Conservation (phyloP, 2,888 invertebrate genomes). For the Beris morrisii region DNA sequence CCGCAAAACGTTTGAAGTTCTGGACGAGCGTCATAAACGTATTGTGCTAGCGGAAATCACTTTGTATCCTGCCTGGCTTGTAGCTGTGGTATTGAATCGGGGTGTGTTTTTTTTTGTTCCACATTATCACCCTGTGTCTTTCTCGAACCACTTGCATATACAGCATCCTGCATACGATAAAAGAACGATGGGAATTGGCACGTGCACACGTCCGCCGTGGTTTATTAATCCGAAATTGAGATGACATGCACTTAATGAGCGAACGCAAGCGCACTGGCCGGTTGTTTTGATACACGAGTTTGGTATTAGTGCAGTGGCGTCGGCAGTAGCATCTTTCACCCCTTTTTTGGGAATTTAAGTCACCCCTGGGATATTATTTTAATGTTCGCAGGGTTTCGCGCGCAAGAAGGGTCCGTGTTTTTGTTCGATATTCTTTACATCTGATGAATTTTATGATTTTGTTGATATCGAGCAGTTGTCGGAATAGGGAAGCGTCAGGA, state of each 20-base stretch:
- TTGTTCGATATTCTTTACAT: too few relatives aligned
- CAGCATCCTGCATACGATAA: constrained; percentile 2
- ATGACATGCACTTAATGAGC: constrained; percentile 31
- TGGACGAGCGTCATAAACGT: background rate
- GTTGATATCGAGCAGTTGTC: too few relatives aligned
- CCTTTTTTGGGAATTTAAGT: constrained; percentile 3
- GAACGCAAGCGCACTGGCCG: constrained; percentile 18
- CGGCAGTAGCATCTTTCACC: constrained; percentile 8
- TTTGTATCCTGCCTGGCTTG: constrained; percentile 2
- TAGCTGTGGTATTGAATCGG: background rate
- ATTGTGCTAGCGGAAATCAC: constrained; percentile 9
- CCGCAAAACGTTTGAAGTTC: constrained; percentile 15
- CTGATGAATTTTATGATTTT: too few relatives aligned
- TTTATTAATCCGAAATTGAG: constrained; percentile 32
- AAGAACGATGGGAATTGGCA: constrained; percentile 26
- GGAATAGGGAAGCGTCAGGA: too few relatives aligned
- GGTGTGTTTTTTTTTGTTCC: background rate
- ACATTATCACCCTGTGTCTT: constrained; percentile 6
- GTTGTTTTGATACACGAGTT: constrained; percentile 1
- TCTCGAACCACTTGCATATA: constrained; percentile 8
- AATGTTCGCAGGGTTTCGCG: background rate
- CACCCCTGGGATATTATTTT: constrained; percentile 22
- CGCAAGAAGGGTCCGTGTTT: constrained; percentile 1
- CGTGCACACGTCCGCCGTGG: constrained; percentile 20
- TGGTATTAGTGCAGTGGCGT: constrained; percentile 1